Percentiles rank a stretch among this genome's conserved stretches.
Conservation (phyloP, 2,113 vertebrate species). For the Falco punctatus region DNA sequence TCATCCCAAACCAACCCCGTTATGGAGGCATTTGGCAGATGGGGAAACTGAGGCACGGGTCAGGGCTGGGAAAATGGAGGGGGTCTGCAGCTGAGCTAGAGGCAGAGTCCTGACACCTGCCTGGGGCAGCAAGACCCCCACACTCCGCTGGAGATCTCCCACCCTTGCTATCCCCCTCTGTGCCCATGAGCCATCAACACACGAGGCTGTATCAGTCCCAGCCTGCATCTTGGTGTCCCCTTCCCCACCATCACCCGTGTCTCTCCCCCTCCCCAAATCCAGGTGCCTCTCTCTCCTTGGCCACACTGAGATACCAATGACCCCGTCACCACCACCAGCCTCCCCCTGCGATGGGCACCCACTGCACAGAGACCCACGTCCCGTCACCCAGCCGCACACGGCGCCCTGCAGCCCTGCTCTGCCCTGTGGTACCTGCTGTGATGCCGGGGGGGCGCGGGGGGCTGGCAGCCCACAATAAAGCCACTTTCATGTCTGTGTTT, state of each 20-base stretch:
- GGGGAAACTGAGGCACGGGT: not conserved
- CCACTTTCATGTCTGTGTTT: rapidly evolving
- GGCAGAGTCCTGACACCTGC: not conserved
- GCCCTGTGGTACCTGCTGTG: not conserved
- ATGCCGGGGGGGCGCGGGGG: rapidly evolving
- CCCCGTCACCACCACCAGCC: not conserved
- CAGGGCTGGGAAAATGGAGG: not conserved
- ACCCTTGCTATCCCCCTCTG: not conserved
- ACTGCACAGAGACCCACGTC: rapidly evolving
- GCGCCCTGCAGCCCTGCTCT: not conserved
- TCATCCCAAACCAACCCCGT: not conserved
- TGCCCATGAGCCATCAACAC: rapidly evolving
- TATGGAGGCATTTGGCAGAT: not conserved
- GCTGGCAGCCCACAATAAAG: not conserved
- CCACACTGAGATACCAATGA: not conserved
- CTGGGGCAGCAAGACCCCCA: not conserved
- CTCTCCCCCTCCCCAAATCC: not conserved
- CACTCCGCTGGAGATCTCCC: rapidly evolving
- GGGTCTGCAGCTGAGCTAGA: not conserved
- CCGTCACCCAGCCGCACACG: rapidly evolving
- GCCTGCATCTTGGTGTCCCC: not conserved
- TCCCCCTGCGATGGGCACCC: not conserved
- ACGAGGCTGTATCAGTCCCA: not conserved
- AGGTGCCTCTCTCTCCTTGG: not conserved
- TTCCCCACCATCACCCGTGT: not conserved